Percentiles rank a stretch among this genome's conserved stretches.
Evolutionary conservation across 2,797 vertebrate genomes (phyloP).

Genomic region (Oreonectes daqikongensis): DNA sequence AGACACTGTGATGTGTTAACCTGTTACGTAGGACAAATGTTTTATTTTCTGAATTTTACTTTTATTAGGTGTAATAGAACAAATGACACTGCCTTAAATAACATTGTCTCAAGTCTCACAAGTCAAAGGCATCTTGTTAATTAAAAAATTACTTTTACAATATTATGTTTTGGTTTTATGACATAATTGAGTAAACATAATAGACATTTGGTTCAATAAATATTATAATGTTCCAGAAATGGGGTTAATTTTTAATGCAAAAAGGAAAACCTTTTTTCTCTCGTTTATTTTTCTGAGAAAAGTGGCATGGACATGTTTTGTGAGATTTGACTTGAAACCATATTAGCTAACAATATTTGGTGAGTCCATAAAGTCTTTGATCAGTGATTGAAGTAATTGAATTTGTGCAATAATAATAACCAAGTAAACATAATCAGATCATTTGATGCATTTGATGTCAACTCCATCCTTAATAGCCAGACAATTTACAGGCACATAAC

Average conservation of each 20-base stretch:
- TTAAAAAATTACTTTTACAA: no score
- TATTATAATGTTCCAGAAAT: no score
- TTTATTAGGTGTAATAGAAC: no score
- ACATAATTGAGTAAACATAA: no score
- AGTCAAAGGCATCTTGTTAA: no score
- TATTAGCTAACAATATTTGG: background rate
- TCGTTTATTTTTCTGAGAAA: background rate
- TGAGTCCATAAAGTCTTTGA: background rate
- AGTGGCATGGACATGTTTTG: background rate
- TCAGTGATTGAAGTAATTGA: background rate
- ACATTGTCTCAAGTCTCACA: no score
- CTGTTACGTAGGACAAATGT: background rate
- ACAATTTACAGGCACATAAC: background rate
- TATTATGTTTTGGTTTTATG: no score
- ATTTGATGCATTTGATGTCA: background rate
- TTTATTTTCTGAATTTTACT: background rate
- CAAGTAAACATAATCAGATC: background rate
- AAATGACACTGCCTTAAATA: no score
- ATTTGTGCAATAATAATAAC: background rate
- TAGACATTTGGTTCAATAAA: no score
- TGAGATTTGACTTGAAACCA: background rate
- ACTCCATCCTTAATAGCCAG: background rate
- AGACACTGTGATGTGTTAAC: background rate
- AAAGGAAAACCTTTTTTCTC: no score
- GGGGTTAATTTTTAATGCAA: no score